Conservation (phyloP, 2,888 invertebrate genomes). For the Allacma fusca region DNA sequence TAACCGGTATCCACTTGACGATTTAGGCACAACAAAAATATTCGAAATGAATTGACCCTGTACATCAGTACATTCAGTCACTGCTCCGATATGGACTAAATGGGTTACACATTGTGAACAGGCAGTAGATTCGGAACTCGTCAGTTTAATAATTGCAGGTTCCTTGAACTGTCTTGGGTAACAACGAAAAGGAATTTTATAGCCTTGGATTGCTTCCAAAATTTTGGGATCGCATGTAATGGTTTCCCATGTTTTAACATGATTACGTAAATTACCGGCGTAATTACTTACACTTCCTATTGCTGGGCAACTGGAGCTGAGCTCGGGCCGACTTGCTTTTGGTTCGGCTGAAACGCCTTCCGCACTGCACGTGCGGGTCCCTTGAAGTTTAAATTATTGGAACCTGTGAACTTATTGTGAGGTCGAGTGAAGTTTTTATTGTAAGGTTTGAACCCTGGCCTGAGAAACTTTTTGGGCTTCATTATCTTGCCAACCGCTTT, state of each 20-base stretch:
- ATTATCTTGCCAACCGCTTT: no score
- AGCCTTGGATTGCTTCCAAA: slow-evolving; percentile 26
- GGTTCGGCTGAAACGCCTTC: neutral
- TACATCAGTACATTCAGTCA: neutral
- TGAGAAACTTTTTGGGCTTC: no score
- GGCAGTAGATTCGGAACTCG: no score
- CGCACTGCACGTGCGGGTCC: neutral
- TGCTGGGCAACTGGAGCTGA: neutral
- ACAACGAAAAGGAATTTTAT: slow-evolving; percentile 30
- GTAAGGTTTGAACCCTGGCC: slow-evolving; percentile 8
- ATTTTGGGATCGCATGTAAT: slow-evolving; percentile 36
- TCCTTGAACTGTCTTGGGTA: slow-evolving; percentile 1
- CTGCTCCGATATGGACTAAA: slow-evolving; percentile 7
- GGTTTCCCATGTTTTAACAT: slow-evolving; percentile 25
- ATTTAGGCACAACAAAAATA: slow-evolving; percentile 46
- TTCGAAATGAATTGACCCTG: slow-evolving; percentile 37
- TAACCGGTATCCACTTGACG: slow-evolving; percentile 33
- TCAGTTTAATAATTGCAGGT: neutral
- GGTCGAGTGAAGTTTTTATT: slow-evolving; percentile 2
- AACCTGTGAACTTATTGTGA: neutral
- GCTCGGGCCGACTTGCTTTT: neutral
- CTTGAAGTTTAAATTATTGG: slow-evolving; percentile 6
- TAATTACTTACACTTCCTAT: neutral
- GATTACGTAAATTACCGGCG: slow-evolving; percentile 31
- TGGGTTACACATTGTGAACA: neutral